These are phyloP conservation scores for Etheostoma perlongum DNA, from an alignment of 2,797 vertebrate genomes.

Conservation along the genomic window DNA sequence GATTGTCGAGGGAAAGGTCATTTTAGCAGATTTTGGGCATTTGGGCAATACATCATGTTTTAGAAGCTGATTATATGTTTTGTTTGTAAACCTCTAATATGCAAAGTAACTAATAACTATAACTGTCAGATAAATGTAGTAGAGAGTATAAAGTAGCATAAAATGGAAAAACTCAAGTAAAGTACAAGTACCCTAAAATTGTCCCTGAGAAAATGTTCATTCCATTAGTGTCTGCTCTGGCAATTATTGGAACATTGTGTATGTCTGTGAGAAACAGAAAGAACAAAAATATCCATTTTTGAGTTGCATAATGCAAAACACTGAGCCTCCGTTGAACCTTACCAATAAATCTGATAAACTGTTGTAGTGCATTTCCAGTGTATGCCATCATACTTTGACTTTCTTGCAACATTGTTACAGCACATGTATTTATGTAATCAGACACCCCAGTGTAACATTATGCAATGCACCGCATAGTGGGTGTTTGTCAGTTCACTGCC, in stretches of 20 bases:
- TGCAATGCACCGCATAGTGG: slow-evolving; percentile 41
- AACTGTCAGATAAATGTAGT: not conserved
- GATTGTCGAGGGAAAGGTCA: not conserved
- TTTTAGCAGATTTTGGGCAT: not conserved
- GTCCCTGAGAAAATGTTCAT: not conserved
- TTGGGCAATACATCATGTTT: not conserved
- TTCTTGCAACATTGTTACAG: slow-evolving; percentile 67
- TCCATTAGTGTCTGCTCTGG: not conserved
- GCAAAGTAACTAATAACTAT: not conserved
- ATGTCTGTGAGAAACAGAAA: slow-evolving; percentile 5
- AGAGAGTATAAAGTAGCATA: not conserved
- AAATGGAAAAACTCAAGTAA: too few species aligned
- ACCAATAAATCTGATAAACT: slow-evolving; percentile 37
- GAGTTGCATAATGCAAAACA: slow-evolving; percentile 24
- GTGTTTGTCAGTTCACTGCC: slow-evolving; percentile 32
- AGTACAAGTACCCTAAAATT: too few species aligned
- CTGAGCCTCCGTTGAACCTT: slow-evolving; percentile 31
- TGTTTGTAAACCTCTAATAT: not conserved
- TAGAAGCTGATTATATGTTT: not conserved
- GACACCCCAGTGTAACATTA: slow-evolving; percentile 59
- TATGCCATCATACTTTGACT: slow-evolving; percentile 49
- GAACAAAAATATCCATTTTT: slow-evolving; percentile 30
- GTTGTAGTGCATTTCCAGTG: slow-evolving; percentile 18
- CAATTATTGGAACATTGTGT: not conserved
- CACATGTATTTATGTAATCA: slow-evolving; percentile 66